phyloP scores from a whole-genome alignment of 2,888 invertebrate genomes.

The Apamea anceps region DNA sequence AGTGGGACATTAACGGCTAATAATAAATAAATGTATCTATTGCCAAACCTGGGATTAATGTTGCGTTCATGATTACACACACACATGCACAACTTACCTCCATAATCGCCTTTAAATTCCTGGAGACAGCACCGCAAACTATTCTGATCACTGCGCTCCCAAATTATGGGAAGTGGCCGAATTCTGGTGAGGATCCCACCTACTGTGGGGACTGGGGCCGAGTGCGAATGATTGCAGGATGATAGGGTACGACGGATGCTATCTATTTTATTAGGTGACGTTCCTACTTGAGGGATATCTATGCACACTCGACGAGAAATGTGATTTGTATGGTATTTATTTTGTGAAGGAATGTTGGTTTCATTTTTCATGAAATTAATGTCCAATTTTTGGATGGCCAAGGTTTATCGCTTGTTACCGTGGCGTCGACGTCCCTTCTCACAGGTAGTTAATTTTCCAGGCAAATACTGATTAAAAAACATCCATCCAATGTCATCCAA shows the following conservation, averaged over 20 bases:
- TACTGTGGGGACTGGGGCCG: conserved; percentile 40
- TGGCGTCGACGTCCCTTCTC: no score
- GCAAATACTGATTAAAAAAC: no score
- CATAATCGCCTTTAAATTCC: conserved; percentile 19
- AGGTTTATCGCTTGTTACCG: not conserved
- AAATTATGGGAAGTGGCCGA: conserved; percentile 17
- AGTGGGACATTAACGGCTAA: no score
- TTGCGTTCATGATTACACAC: not conserved
- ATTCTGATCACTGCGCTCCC: conserved; percentile 2
- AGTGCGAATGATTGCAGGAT: conserved; percentile 71
- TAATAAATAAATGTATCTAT: no score
- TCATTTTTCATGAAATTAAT: not conserved
- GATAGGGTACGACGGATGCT: conserved; percentile 71
- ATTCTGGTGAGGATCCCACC: conserved; percentile 34
- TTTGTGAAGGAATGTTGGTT: not conserved
- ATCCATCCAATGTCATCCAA: not conserved
- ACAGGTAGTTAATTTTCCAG: no score
- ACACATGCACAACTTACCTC: conserved; percentile 51
- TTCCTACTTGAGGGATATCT: conserved; percentile 53
- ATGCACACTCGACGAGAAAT: conserved; percentile 53
- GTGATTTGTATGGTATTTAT: conserved; percentile 11
- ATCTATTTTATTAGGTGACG: conserved; percentile 71
- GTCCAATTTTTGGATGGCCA: not conserved
- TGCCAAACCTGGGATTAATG: no score
- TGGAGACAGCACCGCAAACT: conserved; percentile 7